Conservation (phyloP, 2,113 vertebrate genomes). For the Microcebus lehilahytsara region DNA sequence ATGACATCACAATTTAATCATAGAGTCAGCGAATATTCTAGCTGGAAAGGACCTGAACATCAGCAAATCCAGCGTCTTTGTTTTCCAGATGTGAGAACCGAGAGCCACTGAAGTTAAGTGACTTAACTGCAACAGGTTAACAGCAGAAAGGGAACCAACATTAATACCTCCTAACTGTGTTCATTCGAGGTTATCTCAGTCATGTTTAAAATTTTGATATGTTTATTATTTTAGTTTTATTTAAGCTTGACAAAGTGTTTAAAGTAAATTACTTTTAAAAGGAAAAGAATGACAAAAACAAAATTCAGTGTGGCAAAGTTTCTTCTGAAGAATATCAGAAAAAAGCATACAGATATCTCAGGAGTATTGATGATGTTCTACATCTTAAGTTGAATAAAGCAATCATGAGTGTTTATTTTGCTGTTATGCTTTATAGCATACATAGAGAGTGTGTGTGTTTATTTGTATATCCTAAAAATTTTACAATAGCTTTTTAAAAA, state of each 20-base stretch:
- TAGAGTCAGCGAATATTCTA: not conserved
- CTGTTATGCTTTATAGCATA: not conserved
- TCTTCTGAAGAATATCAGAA: not conserved
- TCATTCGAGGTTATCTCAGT: not conserved
- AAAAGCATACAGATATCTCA: not conserved
- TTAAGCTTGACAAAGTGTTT: not conserved
- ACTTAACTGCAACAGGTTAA: not conserved
- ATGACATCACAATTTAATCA: not conserved
- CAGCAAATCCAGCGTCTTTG: not conserved
- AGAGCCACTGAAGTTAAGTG: not conserved
- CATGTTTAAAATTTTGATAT: not conserved
- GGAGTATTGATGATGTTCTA: not conserved
- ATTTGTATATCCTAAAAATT: constrained; percentile 49
- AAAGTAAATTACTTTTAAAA: not conserved
- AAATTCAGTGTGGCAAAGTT: not conserved
- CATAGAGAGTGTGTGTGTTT: not conserved
- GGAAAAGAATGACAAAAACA: not conserved
- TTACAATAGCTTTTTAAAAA: constrained; percentile 45
- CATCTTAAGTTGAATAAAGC: constrained; percentile 22
- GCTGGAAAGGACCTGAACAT: not conserved
- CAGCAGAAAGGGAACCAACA: not conserved
- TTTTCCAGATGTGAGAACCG: not conserved
- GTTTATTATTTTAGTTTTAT: too few relatives aligned
- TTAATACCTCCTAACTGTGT: not conserved
- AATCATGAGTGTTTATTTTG: not conserved